These are phyloP conservation scores for Podocnemis expansa DNA, from an alignment of 2,113 vertebrate species.

Conservation along the genomic window DNA sequence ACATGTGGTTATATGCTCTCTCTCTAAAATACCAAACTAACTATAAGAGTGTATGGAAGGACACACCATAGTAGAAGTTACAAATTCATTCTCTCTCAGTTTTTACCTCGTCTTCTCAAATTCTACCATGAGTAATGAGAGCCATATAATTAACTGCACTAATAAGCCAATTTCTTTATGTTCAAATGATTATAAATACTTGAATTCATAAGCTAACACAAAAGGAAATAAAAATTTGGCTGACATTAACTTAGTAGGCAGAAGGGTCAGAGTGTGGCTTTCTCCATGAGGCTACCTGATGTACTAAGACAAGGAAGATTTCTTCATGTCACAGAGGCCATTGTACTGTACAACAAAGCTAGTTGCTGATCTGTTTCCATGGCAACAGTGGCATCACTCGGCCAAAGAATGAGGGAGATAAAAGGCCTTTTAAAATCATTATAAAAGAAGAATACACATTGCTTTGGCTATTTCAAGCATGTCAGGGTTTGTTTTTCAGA, in stretches of 20 bases:
- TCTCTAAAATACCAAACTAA: background rate
- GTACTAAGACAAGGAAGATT: background rate
- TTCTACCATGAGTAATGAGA: background rate
- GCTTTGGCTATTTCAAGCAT: constrained; percentile 24
- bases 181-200: background rate
- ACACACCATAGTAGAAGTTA: background rate
- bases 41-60: background rate
- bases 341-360: constrained; percentile 45
- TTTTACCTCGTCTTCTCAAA: background rate
- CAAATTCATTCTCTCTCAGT: background rate
- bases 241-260: background rate
- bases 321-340: constrained; percentile 52
- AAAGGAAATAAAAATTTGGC: background rate
- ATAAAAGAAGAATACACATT: constrained; percentile 17
- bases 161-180: background rate
- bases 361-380: constrained; percentile 65
- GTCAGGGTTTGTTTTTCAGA: background rate
- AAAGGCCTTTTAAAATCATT: constrained; percentile 41
- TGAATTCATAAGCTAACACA: background rate
- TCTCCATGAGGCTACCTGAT: background rate
- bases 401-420: constrained; percentile 51
- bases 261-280: background rate
- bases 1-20: background rate
- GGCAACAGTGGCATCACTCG: constrained; percentile 59
- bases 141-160: background rate